A percentile compares a stretch with the other conserved stretches of the same genome.
phyloP scores from a whole-genome alignment of 2,888 invertebrate species.

The Polietes domitor region DNA sequence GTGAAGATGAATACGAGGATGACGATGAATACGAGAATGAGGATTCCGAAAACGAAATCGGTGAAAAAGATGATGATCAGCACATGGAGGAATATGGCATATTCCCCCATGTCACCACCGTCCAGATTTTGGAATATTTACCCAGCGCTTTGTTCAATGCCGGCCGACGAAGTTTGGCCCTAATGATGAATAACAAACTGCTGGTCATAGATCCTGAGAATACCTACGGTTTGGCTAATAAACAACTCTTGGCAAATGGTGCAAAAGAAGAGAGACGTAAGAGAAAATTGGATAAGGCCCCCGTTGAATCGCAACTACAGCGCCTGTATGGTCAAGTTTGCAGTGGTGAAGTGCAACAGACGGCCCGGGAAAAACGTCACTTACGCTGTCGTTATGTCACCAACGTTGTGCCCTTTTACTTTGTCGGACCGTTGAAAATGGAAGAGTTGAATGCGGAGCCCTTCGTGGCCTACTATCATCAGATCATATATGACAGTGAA shows the following conservation, averaged over 20 bases:
- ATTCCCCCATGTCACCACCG: constrained; percentile 60
- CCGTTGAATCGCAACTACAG: constrained; percentile 14
- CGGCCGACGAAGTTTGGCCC: constrained; percentile 70
- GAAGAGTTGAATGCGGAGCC: constrained; percentile 69
- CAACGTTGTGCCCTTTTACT: constrained; percentile 70
- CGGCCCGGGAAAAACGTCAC: constrained; percentile 74
- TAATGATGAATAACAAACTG: constrained; percentile 70
- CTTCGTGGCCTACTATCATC: constrained; percentile 66
- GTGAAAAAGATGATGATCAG: no score
- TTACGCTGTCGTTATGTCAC: constrained; percentile 75
- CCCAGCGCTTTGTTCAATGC: constrained; percentile 45
- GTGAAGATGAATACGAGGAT: no score
- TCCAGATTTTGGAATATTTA: constrained; percentile 68
- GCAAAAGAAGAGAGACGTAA: constrained; percentile 40
- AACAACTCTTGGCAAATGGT: constrained; percentile 31
- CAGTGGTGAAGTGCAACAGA: constrained; percentile 82
- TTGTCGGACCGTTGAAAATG: constrained; percentile 69
- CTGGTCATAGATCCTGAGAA: constrained; percentile 68
- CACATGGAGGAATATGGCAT: no score
- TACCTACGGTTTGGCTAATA: constrained; percentile 57
- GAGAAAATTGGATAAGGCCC: background rate
- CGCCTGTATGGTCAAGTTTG: constrained; percentile 75
- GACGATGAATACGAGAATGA: no score
- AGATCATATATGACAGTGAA: constrained; percentile 63
- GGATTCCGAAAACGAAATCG: no score